These are phyloP conservation scores for Stigmatopora argus DNA, from an alignment of 2,113 vertebrate species.

Conservation along the genomic window DNA sequence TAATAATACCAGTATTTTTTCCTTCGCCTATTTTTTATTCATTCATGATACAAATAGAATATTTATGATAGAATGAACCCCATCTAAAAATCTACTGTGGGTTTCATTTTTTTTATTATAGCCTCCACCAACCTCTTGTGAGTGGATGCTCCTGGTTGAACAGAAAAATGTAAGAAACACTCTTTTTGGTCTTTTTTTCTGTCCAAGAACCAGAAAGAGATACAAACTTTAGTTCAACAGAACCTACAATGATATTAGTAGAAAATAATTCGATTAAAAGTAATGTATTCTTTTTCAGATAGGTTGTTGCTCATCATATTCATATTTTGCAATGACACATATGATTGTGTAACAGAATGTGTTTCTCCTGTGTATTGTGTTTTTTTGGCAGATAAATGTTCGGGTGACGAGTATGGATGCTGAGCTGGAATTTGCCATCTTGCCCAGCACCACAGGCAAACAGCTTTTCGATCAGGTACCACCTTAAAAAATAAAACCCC, in stretches of 20 bases:
- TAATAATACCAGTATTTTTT: background rate
- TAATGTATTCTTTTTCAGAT: conserved; percentile 13
- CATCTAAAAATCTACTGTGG: conserved; percentile 48
- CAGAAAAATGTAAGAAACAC: conserved; percentile 66
- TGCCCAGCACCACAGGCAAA: conserved; percentile 94
- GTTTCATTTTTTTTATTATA: conserved; percentile 64
- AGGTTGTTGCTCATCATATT: conserved; percentile 9
- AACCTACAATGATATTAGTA: conserved; percentile 19
- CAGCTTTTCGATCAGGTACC: conserved; percentile 94
- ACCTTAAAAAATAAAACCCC: background rate
- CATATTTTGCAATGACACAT: conserved; percentile 28
- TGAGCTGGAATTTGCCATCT: conserved; percentile 97
- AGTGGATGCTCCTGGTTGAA: conserved; percentile 70
- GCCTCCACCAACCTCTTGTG: conserved; percentile 60
- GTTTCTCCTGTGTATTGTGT: conserved; percentile 31
- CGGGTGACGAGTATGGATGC: conserved; percentile 96
- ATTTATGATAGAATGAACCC: conserved; percentile 30
- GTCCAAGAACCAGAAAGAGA: conserved; percentile 37
- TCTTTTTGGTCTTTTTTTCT: conserved; percentile 57
- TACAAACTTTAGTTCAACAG: conserved; percentile 22
- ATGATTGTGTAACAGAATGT: conserved; percentile 18
- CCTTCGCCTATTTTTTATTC: conserved; percentile 16
- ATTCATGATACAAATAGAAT: conserved; percentile 1
- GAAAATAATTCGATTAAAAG: conserved; percentile 3
- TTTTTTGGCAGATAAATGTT: conserved; percentile 81